phyloP scores from a whole-genome alignment of 2,888 invertebrate genomes.

The Drosophila eohydei region DNA sequence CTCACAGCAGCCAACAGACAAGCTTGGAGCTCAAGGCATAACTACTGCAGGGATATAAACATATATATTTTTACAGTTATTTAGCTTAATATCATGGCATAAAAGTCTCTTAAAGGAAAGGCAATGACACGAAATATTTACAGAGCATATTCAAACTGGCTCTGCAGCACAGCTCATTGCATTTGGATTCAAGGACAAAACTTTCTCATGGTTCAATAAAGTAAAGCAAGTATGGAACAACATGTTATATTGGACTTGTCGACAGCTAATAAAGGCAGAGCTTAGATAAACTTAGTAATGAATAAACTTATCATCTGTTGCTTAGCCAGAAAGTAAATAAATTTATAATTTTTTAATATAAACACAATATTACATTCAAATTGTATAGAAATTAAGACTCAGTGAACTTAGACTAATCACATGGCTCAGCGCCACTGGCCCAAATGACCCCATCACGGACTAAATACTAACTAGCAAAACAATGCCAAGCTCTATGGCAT shows the following conservation, averaged over 20 bases:
- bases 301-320: no score
- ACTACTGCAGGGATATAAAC: neutral
- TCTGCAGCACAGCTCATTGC: neutral
- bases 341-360: neutral
- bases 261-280: neutral
- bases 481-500: slow-evolving; percentile 7
- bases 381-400: neutral
- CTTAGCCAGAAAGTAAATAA: neutral
- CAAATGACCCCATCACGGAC: neutral
- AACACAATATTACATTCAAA: neutral
- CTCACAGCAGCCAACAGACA: neutral
- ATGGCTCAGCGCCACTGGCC: neutral
- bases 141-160: neutral
- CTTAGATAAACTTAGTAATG: no score
- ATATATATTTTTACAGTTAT: neutral
- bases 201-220: neutral
- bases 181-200: neutral
- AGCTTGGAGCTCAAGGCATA: neutral
- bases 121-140: neutral
- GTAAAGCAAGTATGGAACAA: neutral
- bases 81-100: neutral
- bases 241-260: neutral
- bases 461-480: neutral
- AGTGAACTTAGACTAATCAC: neutral
- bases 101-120: no score